A percentile compares a stretch with the other conserved stretches of the same genome.
Evolutionary conservation across 1,140 invertebrate genomes (phyloP).

Genomic region (Macrostomum lignano): DNA sequence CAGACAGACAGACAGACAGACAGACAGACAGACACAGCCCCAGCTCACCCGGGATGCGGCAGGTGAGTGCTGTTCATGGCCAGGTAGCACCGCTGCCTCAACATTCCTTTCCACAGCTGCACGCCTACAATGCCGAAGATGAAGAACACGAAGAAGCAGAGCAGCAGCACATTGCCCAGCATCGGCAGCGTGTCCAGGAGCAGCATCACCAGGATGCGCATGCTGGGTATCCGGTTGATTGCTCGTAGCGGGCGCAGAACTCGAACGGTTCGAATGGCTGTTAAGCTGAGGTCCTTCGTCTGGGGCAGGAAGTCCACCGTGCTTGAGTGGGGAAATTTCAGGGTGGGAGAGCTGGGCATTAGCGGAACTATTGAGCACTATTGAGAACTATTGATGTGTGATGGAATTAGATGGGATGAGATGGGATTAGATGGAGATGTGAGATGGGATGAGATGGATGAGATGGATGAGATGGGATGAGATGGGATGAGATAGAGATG

Average conservation of each 20-base stretch:
- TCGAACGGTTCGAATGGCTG: conserved; percentile 80
- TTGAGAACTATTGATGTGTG: too few species aligned
- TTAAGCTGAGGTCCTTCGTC: conserved; percentile 82
- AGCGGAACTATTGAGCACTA: too few species aligned
- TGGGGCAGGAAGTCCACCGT: conserved; percentile 71
- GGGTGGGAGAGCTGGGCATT: too few species aligned
- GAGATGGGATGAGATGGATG: too few species aligned
- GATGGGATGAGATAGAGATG: too few species aligned
- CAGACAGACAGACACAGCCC: too few species aligned
- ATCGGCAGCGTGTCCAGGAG: conserved; percentile 88
- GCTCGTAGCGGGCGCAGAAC: conserved; percentile 74
- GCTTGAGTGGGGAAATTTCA: too few species aligned
- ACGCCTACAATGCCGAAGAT: conserved; percentile 98
- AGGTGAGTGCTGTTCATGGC: conserved; percentile 10
- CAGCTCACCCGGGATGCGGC: too few species aligned
- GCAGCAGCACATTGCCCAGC: conserved; percentile 81
- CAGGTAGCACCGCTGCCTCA: conserved; percentile 71
- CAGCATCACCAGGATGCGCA: conserved; percentile 88
- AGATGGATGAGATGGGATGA: too few species aligned
- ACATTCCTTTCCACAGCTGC: conserved; percentile 85
- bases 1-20: too few species aligned
- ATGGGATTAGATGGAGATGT: too few species aligned
- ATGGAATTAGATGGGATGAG: too few species aligned
- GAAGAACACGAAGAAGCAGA: conserved; percentile 99
- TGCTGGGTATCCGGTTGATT: conserved; percentile 98